phyloP scores from a whole-genome alignment of 2,888 invertebrate species.

The Lamellibrachia satsuma region DNA sequence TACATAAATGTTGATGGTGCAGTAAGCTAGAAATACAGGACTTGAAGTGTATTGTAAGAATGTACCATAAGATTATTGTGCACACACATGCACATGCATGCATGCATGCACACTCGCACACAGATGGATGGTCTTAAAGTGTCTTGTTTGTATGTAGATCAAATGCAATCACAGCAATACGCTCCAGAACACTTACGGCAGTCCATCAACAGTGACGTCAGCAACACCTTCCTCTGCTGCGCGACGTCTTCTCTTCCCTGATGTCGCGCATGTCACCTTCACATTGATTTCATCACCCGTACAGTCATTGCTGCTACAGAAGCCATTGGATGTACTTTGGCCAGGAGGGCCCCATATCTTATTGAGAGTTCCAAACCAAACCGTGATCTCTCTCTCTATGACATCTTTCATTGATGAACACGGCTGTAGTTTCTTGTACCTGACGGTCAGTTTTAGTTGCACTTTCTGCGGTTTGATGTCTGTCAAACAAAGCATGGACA shows the following conservation, averaged over 20 bases:
- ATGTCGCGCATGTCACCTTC: not conserved
- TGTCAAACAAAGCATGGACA: not conserved
- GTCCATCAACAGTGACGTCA: not conserved
- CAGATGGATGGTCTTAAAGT: not conserved
- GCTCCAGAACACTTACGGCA: not conserved
- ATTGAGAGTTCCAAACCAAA: not conserved
- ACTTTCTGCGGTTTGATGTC: not conserved
- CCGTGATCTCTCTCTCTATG: not conserved
- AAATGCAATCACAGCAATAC: not conserved
- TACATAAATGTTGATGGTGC: not conserved
- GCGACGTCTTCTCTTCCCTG: not conserved
- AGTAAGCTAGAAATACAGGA: not conserved
- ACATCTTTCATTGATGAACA: not conserved
- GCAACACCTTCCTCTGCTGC: not conserved
- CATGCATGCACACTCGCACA: not conserved
- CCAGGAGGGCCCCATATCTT: not conserved
- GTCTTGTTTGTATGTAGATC: not conserved
- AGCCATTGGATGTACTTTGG: not conserved
- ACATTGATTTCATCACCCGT: not conserved
- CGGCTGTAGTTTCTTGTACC: not conserved
- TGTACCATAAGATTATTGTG: not conserved
- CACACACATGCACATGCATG: not conserved
- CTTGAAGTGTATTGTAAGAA: not conserved
- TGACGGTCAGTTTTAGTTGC: not conserved
- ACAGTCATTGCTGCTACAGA: not conserved